phyloP scores from a whole-genome alignment of 2,113 vertebrate species.

The Haemorhous mexicanus region DNA sequence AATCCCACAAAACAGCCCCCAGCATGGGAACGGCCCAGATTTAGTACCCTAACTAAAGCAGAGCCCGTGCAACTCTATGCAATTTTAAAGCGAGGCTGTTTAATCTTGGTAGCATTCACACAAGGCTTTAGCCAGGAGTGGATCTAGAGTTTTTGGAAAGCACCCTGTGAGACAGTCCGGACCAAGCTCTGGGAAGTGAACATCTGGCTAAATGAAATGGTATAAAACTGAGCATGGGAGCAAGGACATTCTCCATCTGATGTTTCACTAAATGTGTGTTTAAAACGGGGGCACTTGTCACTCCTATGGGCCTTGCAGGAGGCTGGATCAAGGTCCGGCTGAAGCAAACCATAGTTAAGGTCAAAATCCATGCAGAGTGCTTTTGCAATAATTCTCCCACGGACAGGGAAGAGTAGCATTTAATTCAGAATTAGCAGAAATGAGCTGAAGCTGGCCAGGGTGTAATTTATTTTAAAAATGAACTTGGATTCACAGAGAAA shows the following conservation, averaged over 20 bases:
- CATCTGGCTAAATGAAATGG: background rate
- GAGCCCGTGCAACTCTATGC: accelerated
- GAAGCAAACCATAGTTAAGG: background rate
- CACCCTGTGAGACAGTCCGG: background rate
- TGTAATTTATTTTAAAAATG: background rate
- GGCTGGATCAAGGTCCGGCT: background rate
- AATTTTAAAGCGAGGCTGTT: background rate
- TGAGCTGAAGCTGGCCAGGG: background rate
- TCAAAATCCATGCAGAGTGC: background rate
- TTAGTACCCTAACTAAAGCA: background rate
- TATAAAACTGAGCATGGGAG: background rate
- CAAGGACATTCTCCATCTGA: background rate
- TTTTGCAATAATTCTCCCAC: background rate
- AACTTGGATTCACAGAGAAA: background rate
- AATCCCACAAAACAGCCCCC: background rate
- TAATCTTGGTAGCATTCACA: background rate
- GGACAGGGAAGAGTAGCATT: background rate
- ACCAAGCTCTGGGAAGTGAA: background rate
- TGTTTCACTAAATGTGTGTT: background rate
- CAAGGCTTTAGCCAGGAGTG: background rate
- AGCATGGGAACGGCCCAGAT: background rate
- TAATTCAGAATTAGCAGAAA: background rate
- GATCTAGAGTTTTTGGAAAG: background rate
- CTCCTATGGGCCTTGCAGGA: background rate
- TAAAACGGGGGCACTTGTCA: background rate